Evolutionary conservation across 1,140 invertebrate species (phyloP).

Genomic region (Manduca sexta): DNA sequence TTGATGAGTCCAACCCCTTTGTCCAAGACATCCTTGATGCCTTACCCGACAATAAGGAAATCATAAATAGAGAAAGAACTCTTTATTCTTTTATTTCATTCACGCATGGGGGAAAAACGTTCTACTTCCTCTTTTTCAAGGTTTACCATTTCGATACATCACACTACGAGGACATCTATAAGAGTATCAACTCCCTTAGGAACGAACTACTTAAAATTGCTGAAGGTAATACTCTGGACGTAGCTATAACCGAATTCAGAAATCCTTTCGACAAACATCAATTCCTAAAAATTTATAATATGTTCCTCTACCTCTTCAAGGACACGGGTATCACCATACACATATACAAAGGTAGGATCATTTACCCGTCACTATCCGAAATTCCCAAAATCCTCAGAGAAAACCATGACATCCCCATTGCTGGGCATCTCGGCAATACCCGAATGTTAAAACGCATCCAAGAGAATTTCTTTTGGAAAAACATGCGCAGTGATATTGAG

Average conservation of each 20-base stretch:
- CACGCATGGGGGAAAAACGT: conserved; percentile 12
- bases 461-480: conserved; percentile 24
- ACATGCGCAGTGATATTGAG: conserved; percentile 23
- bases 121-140: conserved; percentile 20
- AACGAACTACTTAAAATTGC: conserved; percentile 3
- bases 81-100: conserved; percentile 5
- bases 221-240: not conserved
- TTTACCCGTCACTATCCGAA: conserved; percentile 15
- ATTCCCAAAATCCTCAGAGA: conserved; percentile 15
- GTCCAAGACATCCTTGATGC: conserved; percentile 10
- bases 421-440: conserved; percentile 13
- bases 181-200: conserved; percentile 10
- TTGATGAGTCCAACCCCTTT: conserved; percentile 28
- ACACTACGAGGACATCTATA: conserved; percentile 17
- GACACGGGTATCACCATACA: conserved; percentile 9
- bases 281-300: conserved; percentile 17
- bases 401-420: conserved; percentile 22
- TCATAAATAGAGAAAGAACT: conserved; percentile 10
- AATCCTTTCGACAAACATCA: conserved; percentile 20
- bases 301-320: conserved; percentile 12
- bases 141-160: conserved; percentile 19
- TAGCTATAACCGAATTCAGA: conserved; percentile 16
- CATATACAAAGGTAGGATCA: conserved; percentile 18
- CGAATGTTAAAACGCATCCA: conserved; percentile 17
- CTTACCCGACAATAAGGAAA: not conserved